Evolutionary conservation across 2,113 vertebrate species (phyloP), one percentile per base, ranked within the genome.

Genomic region (Heteronetta atricapilla): DNA sequence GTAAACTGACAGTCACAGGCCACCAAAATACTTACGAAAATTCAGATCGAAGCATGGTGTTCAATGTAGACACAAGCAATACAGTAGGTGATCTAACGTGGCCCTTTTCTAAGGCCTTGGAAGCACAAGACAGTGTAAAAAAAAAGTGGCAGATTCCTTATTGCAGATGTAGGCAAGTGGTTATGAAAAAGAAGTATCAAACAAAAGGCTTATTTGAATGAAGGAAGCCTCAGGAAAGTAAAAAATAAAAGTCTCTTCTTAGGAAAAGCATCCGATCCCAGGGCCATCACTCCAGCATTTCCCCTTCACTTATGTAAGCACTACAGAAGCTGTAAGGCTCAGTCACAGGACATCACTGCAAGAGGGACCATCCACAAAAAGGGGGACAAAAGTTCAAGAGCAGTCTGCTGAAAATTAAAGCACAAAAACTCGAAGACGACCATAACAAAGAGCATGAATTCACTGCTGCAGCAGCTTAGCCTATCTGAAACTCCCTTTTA

Each of bases 161-260:
- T 23, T 53, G 62, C 0, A 0, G 18, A 12, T 8, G 18, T 16
- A 46, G 40, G 58, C 34, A 80, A 69, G 89, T 13, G n/a, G 40
- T 70, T 11, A 67, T 73, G 48, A 53, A 90, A 88, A 88, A 58
- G 21, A 73, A 95, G 21, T 19, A 64, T 21, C 59, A 40, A 66
- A 86, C 5, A 29, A 29, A 72, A 73, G 40, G 48, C 70, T 92
- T 90, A 67, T 89, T 89, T 48, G n/a, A 95, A 84, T 70, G 50
- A 66, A 70, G 66, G 56, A 17, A 75, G 56, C 31, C 69, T 55
- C 52, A 22, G 21, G 29, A 12, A 40, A 83, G 84, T 62, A 77
- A 17, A 83, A 87, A 66, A 77, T 67, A 81, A 74, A 90, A 66
- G 52, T 20, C 7, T 52, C 48, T 85, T 60, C 48, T 5, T 8